Evolutionary conservation across 2,888 invertebrate species (phyloP).

Genomic region (Caenorhabditis angaria): DNA sequence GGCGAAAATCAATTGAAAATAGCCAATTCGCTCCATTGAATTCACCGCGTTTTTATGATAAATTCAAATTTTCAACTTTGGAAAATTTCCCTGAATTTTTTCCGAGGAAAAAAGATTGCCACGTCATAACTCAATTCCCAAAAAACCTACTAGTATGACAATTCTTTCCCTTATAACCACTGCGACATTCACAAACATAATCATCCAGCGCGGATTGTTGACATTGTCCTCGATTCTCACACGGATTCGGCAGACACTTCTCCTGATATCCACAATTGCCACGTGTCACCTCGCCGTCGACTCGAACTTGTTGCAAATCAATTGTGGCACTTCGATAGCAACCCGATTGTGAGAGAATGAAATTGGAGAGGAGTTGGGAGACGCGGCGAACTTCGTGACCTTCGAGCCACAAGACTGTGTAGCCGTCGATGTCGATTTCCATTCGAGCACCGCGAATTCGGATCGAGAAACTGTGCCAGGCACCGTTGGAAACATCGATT

Average conservation of each 20-base stretch:
- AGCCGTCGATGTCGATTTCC: slow-evolving; percentile 68
- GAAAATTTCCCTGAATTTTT: not conserved
- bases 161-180: slow-evolving; percentile 62
- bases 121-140: not conserved
- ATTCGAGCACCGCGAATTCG: slow-evolving; percentile 65
- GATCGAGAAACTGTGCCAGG: slow-evolving; percentile 67
- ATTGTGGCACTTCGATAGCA: slow-evolving; percentile 69
- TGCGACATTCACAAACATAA: slow-evolving; percentile 59
- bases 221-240: slow-evolving; percentile 65
- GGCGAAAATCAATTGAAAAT: too few relatives aligned
- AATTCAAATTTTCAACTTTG: not conserved
- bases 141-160: slow-evolving; percentile 64
- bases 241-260: slow-evolving; percentile 66
- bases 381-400: slow-evolving; percentile 59
- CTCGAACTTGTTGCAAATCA: slow-evolving; percentile 57
- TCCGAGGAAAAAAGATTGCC: not conserved
- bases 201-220: slow-evolving; percentile 55
- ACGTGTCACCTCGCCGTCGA: slow-evolving; percentile 54
- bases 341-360: slow-evolving; percentile 57
- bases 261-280: slow-evolving; percentile 58
- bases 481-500: slow-evolving; percentile 59
- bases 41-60: too few relatives aligned
- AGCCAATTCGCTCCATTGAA: too few relatives aligned
- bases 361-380: slow-evolving; percentile 55
- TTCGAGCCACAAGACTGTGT: slow-evolving; percentile 67